These are phyloP conservation scores for Burhinus oedicnemus DNA, from an alignment of 2,113 vertebrate genomes.

Conservation along the genomic window DNA sequence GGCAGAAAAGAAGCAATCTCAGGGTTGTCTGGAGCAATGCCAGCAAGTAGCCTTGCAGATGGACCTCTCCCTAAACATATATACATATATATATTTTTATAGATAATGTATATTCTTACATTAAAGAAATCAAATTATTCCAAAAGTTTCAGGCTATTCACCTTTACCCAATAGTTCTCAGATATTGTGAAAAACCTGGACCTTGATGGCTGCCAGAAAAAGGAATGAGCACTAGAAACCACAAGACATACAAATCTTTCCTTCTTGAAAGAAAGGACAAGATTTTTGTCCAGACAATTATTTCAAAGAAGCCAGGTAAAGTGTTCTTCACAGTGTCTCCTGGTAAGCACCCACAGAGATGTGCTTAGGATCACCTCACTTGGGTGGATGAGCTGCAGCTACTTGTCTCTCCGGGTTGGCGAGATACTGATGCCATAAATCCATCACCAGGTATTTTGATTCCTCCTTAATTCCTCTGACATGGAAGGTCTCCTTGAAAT, in stretches of 20 bases:
- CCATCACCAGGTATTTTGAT: background rate
- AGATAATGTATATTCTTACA: background rate
- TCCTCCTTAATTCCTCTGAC: background rate
- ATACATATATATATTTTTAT: background rate
- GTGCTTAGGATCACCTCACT: background rate
- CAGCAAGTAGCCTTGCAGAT: background rate
- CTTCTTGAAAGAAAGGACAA: background rate
- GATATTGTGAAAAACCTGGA: background rate
- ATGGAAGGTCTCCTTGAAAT: background rate
- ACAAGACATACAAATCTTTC: background rate
- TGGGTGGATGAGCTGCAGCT: background rate
- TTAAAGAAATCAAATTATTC: background rate
- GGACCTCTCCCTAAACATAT: background rate
- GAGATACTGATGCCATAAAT: background rate
- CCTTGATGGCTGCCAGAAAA: background rate
- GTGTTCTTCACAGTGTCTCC: background rate
- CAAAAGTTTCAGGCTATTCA: background rate
- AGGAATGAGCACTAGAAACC: background rate
- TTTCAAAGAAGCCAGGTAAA: background rate
- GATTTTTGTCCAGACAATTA: background rate
- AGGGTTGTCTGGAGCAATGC: background rate
- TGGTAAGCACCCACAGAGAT: background rate
- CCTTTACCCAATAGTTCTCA: background rate
- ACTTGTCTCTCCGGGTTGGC: background rate
- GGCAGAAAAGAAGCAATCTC: background rate